Evolutionary conservation across 30 jellyfish, hydroid and myxozoan species (phyloP).

Genomic region (Aurelia coerulea): DNA sequence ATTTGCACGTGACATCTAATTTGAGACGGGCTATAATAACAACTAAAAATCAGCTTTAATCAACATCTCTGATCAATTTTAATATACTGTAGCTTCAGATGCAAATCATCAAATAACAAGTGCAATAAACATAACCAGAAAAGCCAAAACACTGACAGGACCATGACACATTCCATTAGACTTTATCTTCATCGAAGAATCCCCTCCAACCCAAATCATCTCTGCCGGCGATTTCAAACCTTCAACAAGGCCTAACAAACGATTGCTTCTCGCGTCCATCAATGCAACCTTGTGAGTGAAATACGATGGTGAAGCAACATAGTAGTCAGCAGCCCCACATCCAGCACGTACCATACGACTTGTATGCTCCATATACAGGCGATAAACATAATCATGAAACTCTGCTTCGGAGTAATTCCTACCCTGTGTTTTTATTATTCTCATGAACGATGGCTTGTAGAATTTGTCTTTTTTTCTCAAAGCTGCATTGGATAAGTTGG

Average conservation of each 20-base stretch:
- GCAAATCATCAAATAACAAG: too few species aligned
- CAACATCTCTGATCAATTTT: too few species aligned
- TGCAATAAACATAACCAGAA: too few species aligned
- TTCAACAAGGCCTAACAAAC: not conserved
- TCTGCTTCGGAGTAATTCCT: not conserved
- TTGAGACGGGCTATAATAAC: too few species aligned
- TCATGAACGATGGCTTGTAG: slow-evolving; percentile 8
- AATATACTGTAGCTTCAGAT: too few species aligned
- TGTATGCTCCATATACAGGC: not conserved
- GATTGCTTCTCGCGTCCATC: not conserved
- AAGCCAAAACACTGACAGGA: too few species aligned
- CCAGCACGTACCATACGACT: not conserved
- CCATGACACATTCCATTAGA: too few species aligned
- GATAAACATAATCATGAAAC: not conserved
- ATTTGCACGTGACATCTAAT: too few species aligned
- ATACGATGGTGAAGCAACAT: not conserved
- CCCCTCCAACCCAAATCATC: not conserved
- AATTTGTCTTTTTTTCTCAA: not conserved
- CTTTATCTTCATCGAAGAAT: not conserved
- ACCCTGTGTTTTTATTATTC: not conserved
- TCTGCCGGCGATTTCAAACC: not conserved
- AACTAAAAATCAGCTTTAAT: too few species aligned
- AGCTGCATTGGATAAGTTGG: not conserved
- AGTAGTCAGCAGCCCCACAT: not conserved
- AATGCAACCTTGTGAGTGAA: not conserved